A percentile compares a stretch with the other conserved stretches of the same genome.
phyloP scores from a whole-genome alignment of 1,140 invertebrate genomes.

The Listronotus oregonensis region DNA sequence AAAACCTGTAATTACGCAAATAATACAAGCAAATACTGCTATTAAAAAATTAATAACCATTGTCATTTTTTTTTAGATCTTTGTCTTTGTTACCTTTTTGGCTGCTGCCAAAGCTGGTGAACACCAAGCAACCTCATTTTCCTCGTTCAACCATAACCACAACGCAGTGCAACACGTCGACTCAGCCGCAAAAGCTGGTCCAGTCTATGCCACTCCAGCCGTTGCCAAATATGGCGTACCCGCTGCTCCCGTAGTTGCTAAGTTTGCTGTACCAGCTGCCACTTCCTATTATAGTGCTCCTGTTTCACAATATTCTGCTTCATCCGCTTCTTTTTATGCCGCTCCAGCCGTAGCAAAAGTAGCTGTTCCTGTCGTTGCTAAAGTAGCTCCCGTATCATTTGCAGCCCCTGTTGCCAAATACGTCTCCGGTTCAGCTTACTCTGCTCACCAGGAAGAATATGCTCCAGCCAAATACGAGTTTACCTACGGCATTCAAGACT shows the following conservation, averaged over 20 bases:
- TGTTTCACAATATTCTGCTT: conserved; percentile 4
- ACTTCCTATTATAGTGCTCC: conserved; percentile 21
- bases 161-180: conserved; percentile 56
- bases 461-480: conserved; percentile 45
- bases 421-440: conserved; percentile 46
- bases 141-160: conserved; percentile 35
- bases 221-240: conserved; percentile 38
- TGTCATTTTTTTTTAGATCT: conserved; percentile 58
- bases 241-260: conserved; percentile 35
- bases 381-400: conserved; percentile 37
- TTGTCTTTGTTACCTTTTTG: conserved; percentile 56
- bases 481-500: conserved; percentile 51
- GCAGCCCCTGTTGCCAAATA: conserved; percentile 49
- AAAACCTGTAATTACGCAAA: no score
- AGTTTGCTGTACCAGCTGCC: conserved; percentile 37
- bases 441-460: conserved; percentile 33
- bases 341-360: neutral
- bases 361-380: conserved; percentile 45
- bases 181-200: conserved; percentile 26
- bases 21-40: no score
- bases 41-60: no score
- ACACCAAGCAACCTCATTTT: conserved; percentile 27
- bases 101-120: conserved; percentile 56
- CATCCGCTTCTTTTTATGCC: no score
- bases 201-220: neutral